Base-by-base conservation (phyloP, 1,140 invertebrate genomes). In the Micrasema minimum region DNA sequence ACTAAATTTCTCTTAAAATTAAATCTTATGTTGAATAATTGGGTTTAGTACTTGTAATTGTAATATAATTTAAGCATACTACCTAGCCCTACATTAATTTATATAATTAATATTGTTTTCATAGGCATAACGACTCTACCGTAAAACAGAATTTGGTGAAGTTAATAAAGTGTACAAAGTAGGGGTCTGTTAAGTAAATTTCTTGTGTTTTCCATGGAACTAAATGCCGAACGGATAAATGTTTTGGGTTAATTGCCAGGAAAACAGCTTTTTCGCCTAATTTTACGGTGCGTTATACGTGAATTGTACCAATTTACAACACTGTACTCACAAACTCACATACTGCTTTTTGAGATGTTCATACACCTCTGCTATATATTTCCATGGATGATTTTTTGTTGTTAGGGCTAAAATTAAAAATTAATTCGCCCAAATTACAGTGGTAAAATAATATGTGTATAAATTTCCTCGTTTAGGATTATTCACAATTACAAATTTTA, bases 111-210 rank as follows among this genome's bases (percentile, higher is more conserved):
- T 45, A n/a, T 45, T 45, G 46, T 48, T 18, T 48, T 48, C 14
- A 48, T 48, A 48, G 16, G 4, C 16, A 48, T 20, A 2, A 48
- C 18, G 26, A 22, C 11, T 10, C 16, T 48, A 16, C 9, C 0
- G 11, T 16, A 2, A 2, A 48, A 48, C 14, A 48, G 18, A 48
- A 43, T 11, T 16, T 1, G 26, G 0, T 1, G 4, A 10, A 35
- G 55, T 59, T 2, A 7, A 59, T 59, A 59, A 59, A 57, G 53
- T 35, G 2, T 31, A 6, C 53, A 14, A 37, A 59, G 20, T 59
- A n/a, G 55, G 37, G 55, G 37, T 38, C 16, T 38, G 55, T 12
- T 38, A 6, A 23, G 37, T 16, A 59, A 59, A 41, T 59, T 14
- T 59, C 55, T 43, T 59, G 55, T 41, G 35, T 59, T 38, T 3